Percentiles rank a stretch among this genome's conserved stretches.
Evolutionary conservation across 2,797 vertebrate genomes (phyloP).

Genomic region (Myotis findleyi): DNA sequence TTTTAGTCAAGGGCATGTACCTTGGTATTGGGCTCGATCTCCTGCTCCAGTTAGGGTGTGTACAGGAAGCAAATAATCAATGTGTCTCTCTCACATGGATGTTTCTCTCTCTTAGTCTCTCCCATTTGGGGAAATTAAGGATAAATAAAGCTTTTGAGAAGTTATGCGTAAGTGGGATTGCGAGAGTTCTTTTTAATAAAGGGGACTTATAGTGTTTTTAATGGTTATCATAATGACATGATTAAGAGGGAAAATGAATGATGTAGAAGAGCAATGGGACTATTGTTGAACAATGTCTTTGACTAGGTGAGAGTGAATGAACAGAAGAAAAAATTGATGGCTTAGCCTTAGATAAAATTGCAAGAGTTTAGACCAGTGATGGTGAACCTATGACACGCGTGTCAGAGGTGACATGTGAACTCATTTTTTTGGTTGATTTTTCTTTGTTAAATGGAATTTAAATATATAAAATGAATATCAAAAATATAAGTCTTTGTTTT

Average conservation of each 20-base stretch:
- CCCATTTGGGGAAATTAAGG: neutral
- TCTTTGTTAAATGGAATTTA: no score
- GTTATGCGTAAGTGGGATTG: neutral
- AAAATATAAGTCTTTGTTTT: no score
- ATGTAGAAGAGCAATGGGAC: neutral
- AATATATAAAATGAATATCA: no score
- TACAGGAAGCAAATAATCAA: no score
- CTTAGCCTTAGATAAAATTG: neutral
- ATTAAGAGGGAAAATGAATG: neutral
- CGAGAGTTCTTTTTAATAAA: neutral
- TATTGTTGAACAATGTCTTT: neutral
- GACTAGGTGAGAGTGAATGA: neutral
- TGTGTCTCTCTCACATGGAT: no score
- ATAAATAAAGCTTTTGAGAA: neutral
- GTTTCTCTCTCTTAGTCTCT: no score
- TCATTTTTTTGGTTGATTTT: no score
- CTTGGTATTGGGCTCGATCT: no score
- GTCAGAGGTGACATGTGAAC: no score
- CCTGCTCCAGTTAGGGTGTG: no score
- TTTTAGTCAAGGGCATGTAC: no score
- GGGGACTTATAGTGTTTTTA: neutral
- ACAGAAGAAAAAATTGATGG: neutral
- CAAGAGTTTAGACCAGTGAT: neutral
- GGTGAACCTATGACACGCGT: no score
- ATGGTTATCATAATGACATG: neutral